Evolutionary conservation across 2,113 vertebrate species (phyloP).

Genomic region (Mobula birostris): DNA sequence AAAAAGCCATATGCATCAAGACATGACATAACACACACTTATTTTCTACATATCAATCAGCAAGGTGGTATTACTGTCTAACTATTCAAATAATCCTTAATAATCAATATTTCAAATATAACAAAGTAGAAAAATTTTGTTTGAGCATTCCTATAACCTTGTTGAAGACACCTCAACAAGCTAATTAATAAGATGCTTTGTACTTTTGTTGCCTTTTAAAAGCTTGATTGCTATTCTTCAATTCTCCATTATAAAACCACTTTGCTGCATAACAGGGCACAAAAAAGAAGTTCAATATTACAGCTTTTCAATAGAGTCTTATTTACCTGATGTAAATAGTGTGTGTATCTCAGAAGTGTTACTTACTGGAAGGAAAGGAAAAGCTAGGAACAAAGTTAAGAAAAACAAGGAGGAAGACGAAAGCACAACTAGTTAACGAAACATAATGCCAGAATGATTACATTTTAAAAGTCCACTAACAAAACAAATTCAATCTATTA

Average conservation of each 20-base stretch:
- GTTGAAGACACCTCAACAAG: not conserved
- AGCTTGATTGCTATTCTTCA: not conserved
- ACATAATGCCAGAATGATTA: not conserved
- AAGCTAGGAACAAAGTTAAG: conserved; percentile 21
- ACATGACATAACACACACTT: not conserved
- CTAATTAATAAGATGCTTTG: not conserved
- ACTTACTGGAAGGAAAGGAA: conserved; percentile 30
- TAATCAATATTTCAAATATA: not conserved
- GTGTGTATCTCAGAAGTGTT: conserved; percentile 25
- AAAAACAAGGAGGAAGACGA: conserved; percentile 32
- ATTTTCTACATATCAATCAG: conserved; percentile 5
- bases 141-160: no score
- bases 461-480: conserved; percentile 3
- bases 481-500: conserved; percentile 7
- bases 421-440: conserved; percentile 29
- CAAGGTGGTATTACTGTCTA: conserved; percentile 9
- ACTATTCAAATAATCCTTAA: not conserved
- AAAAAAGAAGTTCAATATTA: not conserved
- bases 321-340: conserved; percentile 29
- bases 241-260: conserved; percentile 7
- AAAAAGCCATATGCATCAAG: not conserved
- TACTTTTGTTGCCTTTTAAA: not conserved
- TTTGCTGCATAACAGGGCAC: not conserved
- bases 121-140: not conserved
- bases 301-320: not conserved